phyloP scores from a whole-genome alignment of 2,797 vertebrate species.

The Chiroxiphia lanceolata region DNA sequence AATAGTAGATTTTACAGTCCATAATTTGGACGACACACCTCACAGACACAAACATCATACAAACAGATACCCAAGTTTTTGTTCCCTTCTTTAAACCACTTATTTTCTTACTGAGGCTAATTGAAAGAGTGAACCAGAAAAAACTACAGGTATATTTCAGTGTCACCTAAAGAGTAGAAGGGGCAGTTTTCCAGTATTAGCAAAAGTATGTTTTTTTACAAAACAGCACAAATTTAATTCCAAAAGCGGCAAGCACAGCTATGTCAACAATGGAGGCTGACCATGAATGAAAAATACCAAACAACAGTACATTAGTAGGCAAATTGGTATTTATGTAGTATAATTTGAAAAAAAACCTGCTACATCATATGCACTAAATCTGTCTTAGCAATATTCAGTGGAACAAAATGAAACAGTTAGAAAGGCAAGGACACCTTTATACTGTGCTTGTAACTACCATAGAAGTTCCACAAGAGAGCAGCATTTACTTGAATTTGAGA shows the following conservation, averaged over 20 bases:
- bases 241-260: background rate
- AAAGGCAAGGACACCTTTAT: background rate
- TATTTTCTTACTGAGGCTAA: background rate
- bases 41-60: background rate
- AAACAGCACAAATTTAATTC: background rate
- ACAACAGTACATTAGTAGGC: background rate
- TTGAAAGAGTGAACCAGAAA: background rate
- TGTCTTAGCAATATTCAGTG: background rate
- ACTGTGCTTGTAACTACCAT: background rate
- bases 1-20: background rate
- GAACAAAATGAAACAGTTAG: background rate
- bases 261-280: background rate
- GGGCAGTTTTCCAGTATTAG: background rate
- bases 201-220: background rate
- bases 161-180: background rate
- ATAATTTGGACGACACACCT: background rate
- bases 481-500: constrained; percentile 54
- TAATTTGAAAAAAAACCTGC: background rate
- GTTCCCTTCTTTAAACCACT: background rate
- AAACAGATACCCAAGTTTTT: background rate
- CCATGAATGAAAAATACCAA: background rate
- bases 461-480: constrained; percentile 69
- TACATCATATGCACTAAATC: background rate
- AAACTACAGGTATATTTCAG: background rate
- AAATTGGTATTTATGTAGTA: background rate